Base-by-base conservation (phyloP, 2,888 invertebrate species). In the Brenthis hecate region DNA sequence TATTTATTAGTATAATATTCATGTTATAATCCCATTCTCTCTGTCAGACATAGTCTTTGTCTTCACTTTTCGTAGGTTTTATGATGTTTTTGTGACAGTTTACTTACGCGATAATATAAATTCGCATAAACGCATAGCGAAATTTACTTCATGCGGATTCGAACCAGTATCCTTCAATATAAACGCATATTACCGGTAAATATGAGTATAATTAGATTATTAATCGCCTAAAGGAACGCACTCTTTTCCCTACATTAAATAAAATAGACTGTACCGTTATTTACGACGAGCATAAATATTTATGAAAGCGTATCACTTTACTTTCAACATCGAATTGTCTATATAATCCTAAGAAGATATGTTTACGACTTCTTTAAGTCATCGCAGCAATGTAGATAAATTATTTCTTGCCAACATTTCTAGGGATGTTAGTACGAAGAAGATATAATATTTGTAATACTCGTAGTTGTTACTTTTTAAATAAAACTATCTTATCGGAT, bases 241-340 rank as follows among this genome's bases (percentile, higher is more conserved):
- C 53, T 62, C 19, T 62, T 84, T 83, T 75, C 78, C 78, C 77
- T 69, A 80, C 80, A 82, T 81, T 79, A 80, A 80, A 77, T 72
- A 79, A 74, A 80, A 84, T 85, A 81, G 82, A 81, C 77, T 77
- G 72, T 72, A 75, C 70, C 74, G 76, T 78, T 81, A 78, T 87
- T 87, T 86, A 88, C 84, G 82, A 81, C 32, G 36, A 32, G 19
- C 66, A 54, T 60, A 66, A 60, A 60, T 75, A 72, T 75, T 76
- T 76, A 85, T 88, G 86, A 87, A 88, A 84, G 84, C 85, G 86
- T 87, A 86, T 85, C 85, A 83, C 82, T 84, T 87, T 87, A 84
- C 88, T 84, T 84, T 81, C 77, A 77, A 79, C 77, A 76, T 77
- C 53, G 66, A 60, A 69, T 74, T 72, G 70, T 73, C 72, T 75